phyloP scores from a whole-genome alignment of 2,797 vertebrate species.

The Prionace glauca region DNA sequence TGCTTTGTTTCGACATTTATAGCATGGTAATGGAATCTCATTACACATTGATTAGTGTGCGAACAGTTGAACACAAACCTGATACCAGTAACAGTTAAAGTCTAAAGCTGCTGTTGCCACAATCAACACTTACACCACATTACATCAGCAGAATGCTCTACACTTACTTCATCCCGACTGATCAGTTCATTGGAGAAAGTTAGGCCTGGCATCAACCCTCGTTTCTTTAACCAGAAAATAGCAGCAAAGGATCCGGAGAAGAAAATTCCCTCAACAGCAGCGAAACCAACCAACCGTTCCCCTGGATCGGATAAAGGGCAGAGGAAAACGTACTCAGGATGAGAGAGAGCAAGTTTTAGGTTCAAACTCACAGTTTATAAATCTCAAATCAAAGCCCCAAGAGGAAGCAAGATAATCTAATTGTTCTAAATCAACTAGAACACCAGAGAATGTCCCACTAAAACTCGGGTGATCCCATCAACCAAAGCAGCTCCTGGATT shows the following conservation, averaged over 20 bases:
- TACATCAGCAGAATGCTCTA: background rate
- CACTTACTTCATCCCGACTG: slow-evolving; percentile 83
- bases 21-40: background rate
- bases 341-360: background rate
- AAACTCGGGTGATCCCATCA: background rate
- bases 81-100: background rate
- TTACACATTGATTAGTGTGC: background rate
- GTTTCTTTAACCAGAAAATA: slow-evolving; percentile 97
- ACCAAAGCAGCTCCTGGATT: background rate
- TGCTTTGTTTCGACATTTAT: background rate
- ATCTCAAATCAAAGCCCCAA: background rate
- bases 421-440: no score
- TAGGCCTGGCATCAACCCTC: slow-evolving; percentile 93
- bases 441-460: background rate
- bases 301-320: background rate
- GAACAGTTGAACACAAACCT: background rate
- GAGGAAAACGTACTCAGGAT: background rate
- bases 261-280: slow-evolving; percentile 94
- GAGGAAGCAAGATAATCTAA: background rate
- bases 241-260: slow-evolving; percentile 94
- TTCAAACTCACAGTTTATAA: background rate
- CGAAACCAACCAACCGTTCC: slow-evolving; percentile 55
- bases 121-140: background rate
- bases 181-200: slow-evolving; percentile 96
- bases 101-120: background rate